A percentile compares a stretch with the other conserved stretches of the same genome.
phyloP scores from a whole-genome alignment of 2,113 vertebrate genomes.

The Gasterosteus aculeatus region DNA sequence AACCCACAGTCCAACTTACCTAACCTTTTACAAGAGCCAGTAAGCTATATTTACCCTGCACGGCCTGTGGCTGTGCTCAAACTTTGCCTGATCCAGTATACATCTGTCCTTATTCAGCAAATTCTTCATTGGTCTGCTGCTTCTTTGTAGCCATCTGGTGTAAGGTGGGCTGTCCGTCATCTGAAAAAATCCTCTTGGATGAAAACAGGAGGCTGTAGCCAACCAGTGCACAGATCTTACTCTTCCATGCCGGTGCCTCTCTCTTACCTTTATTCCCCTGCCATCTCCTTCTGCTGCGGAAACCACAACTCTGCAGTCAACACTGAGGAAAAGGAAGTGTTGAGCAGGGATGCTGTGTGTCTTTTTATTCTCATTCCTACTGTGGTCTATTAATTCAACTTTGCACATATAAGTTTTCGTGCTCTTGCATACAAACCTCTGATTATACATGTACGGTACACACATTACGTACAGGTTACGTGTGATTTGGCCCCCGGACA shows the following conservation, averaged over 20 bases:
- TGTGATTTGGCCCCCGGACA: conserved; percentile 17
- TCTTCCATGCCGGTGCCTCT: conserved; percentile 53
- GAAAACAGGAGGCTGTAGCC: conserved; percentile 44
- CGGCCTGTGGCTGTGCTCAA: conserved; percentile 1
- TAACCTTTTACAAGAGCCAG: background rate
- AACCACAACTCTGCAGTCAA: conserved; percentile 35
- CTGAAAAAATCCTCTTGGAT: conserved; percentile 42
- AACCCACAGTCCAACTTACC: background rate
- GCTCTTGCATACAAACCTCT: background rate
- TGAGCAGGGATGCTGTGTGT: background rate
- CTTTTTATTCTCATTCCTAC: background rate
- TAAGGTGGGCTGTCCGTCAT: conserved; percentile 35
- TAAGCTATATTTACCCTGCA: background rate
- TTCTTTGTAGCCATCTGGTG: conserved; percentile 64
- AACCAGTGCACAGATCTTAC: conserved; percentile 49
- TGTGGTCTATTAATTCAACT: background rate
- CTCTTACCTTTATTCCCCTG: conserved; percentile 55
- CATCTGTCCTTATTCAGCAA: conserved; percentile 35
- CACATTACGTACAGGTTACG: conserved; percentile 19
- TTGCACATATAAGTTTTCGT: background rate
- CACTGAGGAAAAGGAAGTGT: background rate
- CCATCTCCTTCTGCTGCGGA: conserved; percentile 42
- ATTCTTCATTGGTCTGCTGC: conserved; percentile 52
- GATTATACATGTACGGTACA: conserved; percentile 5
- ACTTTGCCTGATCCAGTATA: conserved; percentile 15